Evolutionary conservation across 2,113 vertebrate species (phyloP), one percentile per base, ranked within the genome.

Genomic region (Falcunculus frontatus): DNA sequence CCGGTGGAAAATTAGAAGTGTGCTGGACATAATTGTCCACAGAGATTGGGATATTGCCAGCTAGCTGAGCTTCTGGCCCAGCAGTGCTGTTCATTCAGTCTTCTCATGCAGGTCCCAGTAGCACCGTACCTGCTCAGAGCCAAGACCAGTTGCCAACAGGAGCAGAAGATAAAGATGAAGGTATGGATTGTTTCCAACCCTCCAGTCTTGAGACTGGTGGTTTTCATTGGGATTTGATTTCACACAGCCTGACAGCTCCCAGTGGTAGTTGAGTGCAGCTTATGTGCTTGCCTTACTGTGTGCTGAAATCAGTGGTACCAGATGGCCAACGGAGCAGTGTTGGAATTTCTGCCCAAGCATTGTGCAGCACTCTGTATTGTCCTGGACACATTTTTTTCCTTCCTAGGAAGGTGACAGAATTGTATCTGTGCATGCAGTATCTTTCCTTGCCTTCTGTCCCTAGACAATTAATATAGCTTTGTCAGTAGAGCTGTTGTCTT

Each of bases 271-370:
- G 2, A 60, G 49, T 30, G 35, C 27, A 47, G 35, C 16, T 86
- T 47, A 21, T 16, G 16, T 47, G 32, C 33, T 75, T 68, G 39
- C 26, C 14, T 29, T 57, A 3, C 20, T 2, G 0, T 33, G 17
- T 22, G 27, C 41, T 69, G 46, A 73, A 47, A 62, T 73, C 56
- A 13, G 11, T 10, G 46, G 29, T 25, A 35, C 13, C 1, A 5
- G 32, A 9, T 3, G 4, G 30, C 33, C 44, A 68, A n/a, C 0
- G 0, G 25, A 64, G 18, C 25, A 50, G 9, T 5, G 26, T 10
- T 68, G 67, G 53, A 42, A 39, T 81, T 92, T 53, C 46, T 74
- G 53, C 41, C 52, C 20, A 25, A 6, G 22, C 42, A 20, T 14
- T 59, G 37, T 55, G 39, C 60, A 79, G 47, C 10, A 17, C 30